phyloP scores from a whole-genome alignment of 2,113 vertebrate genomes.

The Athene noctua region DNA sequence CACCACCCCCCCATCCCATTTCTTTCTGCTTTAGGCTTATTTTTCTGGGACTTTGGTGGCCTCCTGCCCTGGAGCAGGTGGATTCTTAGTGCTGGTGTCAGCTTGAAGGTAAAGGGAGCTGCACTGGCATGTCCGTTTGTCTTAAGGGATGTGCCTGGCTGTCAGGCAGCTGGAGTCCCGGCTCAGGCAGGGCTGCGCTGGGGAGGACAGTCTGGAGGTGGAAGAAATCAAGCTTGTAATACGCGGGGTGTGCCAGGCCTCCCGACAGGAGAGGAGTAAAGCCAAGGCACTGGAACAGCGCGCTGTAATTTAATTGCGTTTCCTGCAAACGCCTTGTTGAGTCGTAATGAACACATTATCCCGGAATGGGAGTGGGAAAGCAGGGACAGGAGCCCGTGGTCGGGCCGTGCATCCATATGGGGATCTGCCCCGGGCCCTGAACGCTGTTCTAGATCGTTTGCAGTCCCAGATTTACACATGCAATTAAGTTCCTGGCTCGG shows the following conservation, averaged over 20 bases:
- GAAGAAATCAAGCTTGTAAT: background rate
- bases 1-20: fast-evolving
- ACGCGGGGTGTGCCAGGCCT: background rate
- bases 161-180: background rate
- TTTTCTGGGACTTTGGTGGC: background rate
- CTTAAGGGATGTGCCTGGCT: background rate
- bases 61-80: background rate
- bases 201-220: background rate
- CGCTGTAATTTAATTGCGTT: background rate
- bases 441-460: background rate
- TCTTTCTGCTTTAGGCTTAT: background rate
- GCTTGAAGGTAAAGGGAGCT: background rate
- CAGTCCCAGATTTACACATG: background rate
- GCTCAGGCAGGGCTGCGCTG: background rate
- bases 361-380: background rate
- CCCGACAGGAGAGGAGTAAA: background rate
- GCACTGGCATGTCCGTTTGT: fast-evolving
- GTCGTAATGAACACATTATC: background rate
- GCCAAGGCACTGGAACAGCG: background rate
- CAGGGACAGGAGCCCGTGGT: background rate
- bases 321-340: background rate
- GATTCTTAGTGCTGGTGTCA: background rate
- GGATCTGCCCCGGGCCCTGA: background rate
- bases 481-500: background rate
- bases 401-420: fast-evolving